Percentiles rank a stretch among this genome's conserved stretches.
phyloP scores from a whole-genome alignment of 2,113 vertebrate species.

The Pionites leucogaster region DNA sequence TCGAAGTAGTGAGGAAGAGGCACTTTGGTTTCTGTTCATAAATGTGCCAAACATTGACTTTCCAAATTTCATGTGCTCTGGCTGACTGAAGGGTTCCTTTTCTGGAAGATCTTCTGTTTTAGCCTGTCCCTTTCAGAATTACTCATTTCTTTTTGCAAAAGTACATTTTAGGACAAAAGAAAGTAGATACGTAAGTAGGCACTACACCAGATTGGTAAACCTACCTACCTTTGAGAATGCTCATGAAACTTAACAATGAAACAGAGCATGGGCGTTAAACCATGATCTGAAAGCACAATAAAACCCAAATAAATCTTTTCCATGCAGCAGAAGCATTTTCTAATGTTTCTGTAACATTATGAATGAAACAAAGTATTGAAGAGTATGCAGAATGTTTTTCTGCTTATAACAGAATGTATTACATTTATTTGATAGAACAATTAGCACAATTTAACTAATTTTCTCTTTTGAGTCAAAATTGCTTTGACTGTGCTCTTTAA shows the following conservation, averaged over 20 bases:
- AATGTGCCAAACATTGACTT: neutral
- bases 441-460: constrained; percentile 5
- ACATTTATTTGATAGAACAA: constrained; percentile 19
- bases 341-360: neutral
- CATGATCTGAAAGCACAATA: neutral
- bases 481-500: neutral
- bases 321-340: neutral
- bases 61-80: neutral
- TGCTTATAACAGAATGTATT: neutral
- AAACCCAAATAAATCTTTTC: neutral
- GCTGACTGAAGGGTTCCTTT: neutral
- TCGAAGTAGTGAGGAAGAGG: neutral
- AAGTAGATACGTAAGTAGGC: neutral
- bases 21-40: neutral
- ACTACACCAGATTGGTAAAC: neutral
- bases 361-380: neutral
- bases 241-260: neutral
- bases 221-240: neutral
- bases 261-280: neutral
- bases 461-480: neutral
- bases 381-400: neutral
- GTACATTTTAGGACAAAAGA: neutral
- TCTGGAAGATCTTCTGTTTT: neutral
- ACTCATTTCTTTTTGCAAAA: neutral
- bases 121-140: neutral